A percentile compares a stretch with the other conserved stretches of the same genome.
Conservation (phyloP, 2,888 invertebrate genomes). For the Endomychus coccineus region DNA sequence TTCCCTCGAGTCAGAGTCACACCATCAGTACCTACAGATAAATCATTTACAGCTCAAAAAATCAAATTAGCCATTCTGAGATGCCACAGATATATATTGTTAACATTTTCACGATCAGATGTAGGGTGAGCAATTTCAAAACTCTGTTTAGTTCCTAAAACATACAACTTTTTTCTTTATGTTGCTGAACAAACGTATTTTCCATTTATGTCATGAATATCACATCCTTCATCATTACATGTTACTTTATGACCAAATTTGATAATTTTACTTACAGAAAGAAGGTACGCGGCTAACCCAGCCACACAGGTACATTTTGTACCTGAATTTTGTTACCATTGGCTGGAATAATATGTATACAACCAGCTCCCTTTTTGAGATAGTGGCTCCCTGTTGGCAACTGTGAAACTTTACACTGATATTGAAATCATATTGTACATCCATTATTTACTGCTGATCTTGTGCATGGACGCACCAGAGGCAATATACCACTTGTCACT, state of each 20-base stretch:
- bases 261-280: no score
- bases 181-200: background rate
- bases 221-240: no score
- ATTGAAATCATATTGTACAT: background rate
- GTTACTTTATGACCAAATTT: no score
- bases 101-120: background rate
- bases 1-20: background rate
- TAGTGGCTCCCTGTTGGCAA: slow-evolving; percentile 2
- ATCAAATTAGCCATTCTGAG: background rate
- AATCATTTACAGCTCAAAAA: background rate
- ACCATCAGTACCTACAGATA: background rate
- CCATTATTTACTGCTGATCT: background rate
- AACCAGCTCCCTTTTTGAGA: no score
- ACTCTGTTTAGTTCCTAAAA: background rate
- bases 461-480: slow-evolving; percentile 1
- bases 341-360: no score
- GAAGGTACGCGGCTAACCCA: no score
- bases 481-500: slow-evolving; percentile 1
- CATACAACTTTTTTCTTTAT: background rate
- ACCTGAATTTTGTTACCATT: no score
- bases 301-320: no score
- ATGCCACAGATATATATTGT: background rate
- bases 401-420: slow-evolving; percentile 1
- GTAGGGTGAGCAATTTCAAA: background rate
- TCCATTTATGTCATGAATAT: background rate